A percentile compares a stretch with the other conserved stretches of the same genome.
phyloP scores from a whole-genome alignment of 1,140 invertebrate species.

The Pectinophora gossypiella region DNA sequence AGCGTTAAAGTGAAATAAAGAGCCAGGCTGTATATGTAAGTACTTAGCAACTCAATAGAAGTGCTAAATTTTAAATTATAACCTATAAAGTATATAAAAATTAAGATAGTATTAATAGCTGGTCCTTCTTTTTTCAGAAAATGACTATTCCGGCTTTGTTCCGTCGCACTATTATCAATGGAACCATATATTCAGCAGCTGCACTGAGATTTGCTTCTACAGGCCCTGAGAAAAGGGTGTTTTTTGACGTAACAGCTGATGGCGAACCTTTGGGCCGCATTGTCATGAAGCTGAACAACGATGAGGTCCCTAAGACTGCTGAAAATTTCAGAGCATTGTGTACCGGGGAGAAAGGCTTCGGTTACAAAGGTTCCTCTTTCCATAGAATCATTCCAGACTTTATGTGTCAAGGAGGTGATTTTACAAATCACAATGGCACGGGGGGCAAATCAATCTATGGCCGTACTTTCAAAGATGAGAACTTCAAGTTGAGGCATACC shows the following conservation, averaged over 20 bases:
- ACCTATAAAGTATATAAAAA: too few species aligned
- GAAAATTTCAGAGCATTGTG: constrained; percentile 89
- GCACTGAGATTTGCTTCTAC: constrained; percentile 55
- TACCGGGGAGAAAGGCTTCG: constrained; percentile 88
- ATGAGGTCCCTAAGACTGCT: constrained; percentile 86
- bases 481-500: constrained; percentile 86
- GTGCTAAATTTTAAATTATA: too few species aligned
- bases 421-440: constrained; percentile 86
- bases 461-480: constrained; percentile 88
- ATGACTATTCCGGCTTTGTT: constrained; percentile 30
- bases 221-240: constrained; percentile 59
- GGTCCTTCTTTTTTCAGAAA: too few species aligned
- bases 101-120: too few species aligned
- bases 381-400: constrained; percentile 92
- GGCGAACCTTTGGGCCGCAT: constrained; percentile 79
- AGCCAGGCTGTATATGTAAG: too few species aligned
- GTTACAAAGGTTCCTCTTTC: constrained; percentile 87
- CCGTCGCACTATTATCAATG: constrained; percentile 49
- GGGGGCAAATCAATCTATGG: constrained; percentile 90
- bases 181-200: constrained; percentile 58
- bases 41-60: too few species aligned
- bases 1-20: too few species aligned
- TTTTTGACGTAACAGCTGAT: constrained; percentile 79
- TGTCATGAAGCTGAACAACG: constrained; percentile 82
- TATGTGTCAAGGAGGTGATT: constrained; percentile 90